phyloP scores from a whole-genome alignment of 2,888 invertebrate genomes.

The Epinotia nisella region DNA sequence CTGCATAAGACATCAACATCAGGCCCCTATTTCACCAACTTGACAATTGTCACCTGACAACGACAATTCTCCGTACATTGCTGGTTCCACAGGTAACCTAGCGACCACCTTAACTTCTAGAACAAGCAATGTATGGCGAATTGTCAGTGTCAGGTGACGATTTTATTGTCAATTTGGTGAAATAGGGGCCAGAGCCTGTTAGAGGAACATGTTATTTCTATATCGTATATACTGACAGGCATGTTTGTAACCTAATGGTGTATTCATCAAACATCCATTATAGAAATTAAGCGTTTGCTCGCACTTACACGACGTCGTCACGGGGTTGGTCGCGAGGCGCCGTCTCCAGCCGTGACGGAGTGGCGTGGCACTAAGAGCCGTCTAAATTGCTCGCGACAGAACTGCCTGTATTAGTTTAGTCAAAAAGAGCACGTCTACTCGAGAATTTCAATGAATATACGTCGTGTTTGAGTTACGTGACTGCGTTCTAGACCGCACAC shows the following conservation, averaged over 20 bases:
- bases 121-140: too few species aligned
- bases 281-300: slow-evolving; percentile 28
- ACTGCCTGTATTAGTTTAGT: slow-evolving; percentile 43
- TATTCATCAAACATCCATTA: slow-evolving; percentile 35
- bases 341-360: slow-evolving; percentile 68
- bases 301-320: slow-evolving; percentile 49
- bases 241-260: not conserved
- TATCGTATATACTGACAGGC: not conserved
- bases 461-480: not conserved
- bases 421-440: not conserved
- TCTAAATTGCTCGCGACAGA: slow-evolving; percentile 69
- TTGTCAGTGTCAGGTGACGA: too few species aligned
- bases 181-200: too few species aligned
- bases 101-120: too few species aligned
- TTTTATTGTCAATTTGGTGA: too few species aligned
- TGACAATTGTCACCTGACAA: too few species aligned
- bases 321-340: slow-evolving; percentile 56
- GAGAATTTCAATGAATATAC: slow-evolving; percentile 10
- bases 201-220: too few species aligned
- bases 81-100: too few species aligned
- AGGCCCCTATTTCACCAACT: too few species aligned
- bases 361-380: slow-evolving; percentile 64
- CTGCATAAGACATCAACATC: too few species aligned
- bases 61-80: too few species aligned
- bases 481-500: slow-evolving; percentile 7